Conservation (phyloP, 1,140 invertebrate species). For the Ceratina calcarata region DNA sequence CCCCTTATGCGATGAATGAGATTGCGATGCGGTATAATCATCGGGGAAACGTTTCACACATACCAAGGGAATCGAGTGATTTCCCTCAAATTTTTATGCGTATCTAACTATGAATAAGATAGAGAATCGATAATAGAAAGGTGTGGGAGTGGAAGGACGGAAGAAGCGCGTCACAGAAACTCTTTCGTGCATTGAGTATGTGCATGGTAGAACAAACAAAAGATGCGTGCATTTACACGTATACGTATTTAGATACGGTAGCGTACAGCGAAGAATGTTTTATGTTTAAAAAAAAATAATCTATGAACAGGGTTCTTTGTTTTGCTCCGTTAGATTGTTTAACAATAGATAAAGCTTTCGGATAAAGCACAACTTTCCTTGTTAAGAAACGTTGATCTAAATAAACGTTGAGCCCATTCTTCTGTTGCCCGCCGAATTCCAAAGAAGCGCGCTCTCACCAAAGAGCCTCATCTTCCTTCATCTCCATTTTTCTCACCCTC, state of each 20-base stretch:
- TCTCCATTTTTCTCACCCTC: conserved; percentile 14
- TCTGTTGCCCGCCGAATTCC: conserved; percentile 55
- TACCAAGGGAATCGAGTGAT: neutral
- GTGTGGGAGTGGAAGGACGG: neutral
- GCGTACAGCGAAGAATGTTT: too few relatives aligned
- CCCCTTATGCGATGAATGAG: neutral
- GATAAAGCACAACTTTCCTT: conserved; percentile 75
- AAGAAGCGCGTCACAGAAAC: too few relatives aligned
- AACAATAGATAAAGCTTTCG: conserved; percentile 65
- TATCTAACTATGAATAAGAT: neutral
- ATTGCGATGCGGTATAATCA: conserved; percentile 25
- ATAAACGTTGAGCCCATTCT: conserved; percentile 68
- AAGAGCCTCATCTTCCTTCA: conserved; percentile 49
- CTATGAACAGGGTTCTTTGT: conserved; percentile 59
- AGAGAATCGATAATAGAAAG: neutral
- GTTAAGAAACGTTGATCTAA: conserved; percentile 75
- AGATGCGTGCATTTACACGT: too few relatives aligned
- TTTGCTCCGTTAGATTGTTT: conserved; percentile 63
- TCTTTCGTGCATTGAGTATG: neutral
- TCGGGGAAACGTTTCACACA: conserved; percentile 31
- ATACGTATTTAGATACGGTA: too few relatives aligned
- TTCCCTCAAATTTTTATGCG: neutral
- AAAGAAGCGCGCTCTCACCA: conserved; percentile 56
- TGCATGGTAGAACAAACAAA: too few relatives aligned
- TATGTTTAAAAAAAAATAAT: conserved; percentile 53